Conservation (phyloP, 1,140 invertebrate genomes). For the Scaptomyza pallida region DNA sequence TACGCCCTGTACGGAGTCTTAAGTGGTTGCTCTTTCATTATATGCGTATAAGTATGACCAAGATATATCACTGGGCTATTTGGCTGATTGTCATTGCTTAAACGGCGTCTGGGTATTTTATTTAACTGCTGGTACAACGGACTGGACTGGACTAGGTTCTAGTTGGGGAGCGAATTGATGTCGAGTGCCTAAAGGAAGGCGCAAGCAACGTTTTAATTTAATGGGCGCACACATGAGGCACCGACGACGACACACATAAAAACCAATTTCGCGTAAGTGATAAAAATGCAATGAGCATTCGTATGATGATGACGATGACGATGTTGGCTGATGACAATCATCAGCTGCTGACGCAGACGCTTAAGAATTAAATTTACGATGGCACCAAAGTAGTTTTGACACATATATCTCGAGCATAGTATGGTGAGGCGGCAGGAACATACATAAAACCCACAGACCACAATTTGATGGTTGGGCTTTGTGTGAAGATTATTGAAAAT, state of each 20-base stretch:
- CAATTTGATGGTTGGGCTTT: not conserved
- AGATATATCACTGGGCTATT: slow-evolving; percentile 60
- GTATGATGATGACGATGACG: slow-evolving; percentile 39
- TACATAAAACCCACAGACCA: slow-evolving; percentile 25
- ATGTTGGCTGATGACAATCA: slow-evolving; percentile 50
- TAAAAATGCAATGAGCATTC: slow-evolving; percentile 81
- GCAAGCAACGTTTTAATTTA: slow-evolving; percentile 75
- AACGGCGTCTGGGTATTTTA: slow-evolving; percentile 68
- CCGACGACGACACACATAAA: slow-evolving; percentile 61
- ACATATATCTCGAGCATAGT: slow-evolving; percentile 61
- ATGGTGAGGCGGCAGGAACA: slow-evolving; percentile 25
- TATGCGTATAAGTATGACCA: slow-evolving; percentile 28
- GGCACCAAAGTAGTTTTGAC: slow-evolving; percentile 75
- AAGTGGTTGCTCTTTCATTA: slow-evolving; percentile 28
- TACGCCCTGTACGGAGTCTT: slow-evolving; percentile 4
- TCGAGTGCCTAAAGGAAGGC: slow-evolving; percentile 49
- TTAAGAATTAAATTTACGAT: slow-evolving; percentile 77
- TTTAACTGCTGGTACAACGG: slow-evolving; percentile 60
- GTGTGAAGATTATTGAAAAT: not conserved
- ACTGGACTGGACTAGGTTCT: slow-evolving; percentile 5
- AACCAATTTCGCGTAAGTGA: slow-evolving; percentile 82
- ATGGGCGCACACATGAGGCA: slow-evolving; percentile 78
- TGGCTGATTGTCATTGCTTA: slow-evolving; percentile 76
- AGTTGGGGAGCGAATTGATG: slow-evolving; percentile 44
- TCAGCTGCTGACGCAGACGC: slow-evolving; percentile 65